Base-by-base conservation (phyloP, 2,113 vertebrate genomes). In the Piaya cayana region DNA sequence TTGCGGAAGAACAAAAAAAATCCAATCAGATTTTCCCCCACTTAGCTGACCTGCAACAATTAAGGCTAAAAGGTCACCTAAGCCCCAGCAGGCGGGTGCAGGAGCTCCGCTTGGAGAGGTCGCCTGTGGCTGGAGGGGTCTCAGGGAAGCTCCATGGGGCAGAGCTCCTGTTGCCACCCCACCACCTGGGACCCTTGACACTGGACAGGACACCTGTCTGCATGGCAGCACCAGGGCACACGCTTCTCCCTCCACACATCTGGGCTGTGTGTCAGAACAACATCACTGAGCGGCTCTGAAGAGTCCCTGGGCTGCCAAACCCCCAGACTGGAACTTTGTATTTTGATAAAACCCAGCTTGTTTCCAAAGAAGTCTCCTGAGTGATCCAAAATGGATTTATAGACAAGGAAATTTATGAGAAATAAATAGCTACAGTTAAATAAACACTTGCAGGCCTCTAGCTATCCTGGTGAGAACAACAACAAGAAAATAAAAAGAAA, bases 391-490 rank as follows among this genome's bases (percentile, higher is more conserved):
- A 72, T 49, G 36, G 63, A 72, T 88, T 88, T 92, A 27, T 22
- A 91, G 90, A 49, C 47, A 71, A 70, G 50, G 77, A 88, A 49
- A 76, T 82, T 43, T n/a, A 58, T 21, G 59, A 96, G 45, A 82
- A 86, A 74, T 81, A 81, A 95, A 92, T 71, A 92, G 15, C 59
- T 42, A 58, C 32, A 62, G 50, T 86, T 86, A 95, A 93, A 94
- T 64, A 83, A 96, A 95, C 63, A 59, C 52, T 86, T 67, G 45
- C 32, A 63, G 89, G 80, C 72, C 50, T 81, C 45, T 81, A 88
- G 80, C 71, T 89, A 78, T 55, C n/a, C 85, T 78, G 77, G 59
- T 30, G 81, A n/a, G 1, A 21, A 15, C 12, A 15, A 22, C 20
- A 27, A 42, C 9, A 39, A 19, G 10, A 30, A 30, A 15, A n/a